Conservation (phyloP, 2,797 vertebrate genomes). For the Phrynocephalus guinanensis region DNA sequence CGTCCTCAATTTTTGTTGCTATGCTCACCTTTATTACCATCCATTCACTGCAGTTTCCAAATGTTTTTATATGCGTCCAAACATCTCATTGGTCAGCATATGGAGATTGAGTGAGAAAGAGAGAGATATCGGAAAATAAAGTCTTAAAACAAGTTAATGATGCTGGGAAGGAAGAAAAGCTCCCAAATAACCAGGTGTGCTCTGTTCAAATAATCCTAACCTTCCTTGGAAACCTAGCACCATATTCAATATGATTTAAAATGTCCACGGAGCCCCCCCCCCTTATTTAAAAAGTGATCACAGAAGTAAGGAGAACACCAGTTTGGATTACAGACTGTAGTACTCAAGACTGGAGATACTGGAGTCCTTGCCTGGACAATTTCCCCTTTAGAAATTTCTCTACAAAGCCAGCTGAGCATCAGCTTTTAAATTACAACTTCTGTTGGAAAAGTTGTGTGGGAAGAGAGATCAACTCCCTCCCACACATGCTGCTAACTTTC, state of each 20-base stretch:
- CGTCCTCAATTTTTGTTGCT: no score
- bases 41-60: neutral
- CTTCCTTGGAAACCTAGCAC: neutral
- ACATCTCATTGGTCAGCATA: neutral
- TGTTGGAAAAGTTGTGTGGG: neutral
- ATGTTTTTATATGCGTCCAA: neutral
- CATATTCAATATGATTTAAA: neutral
- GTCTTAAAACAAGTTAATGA: neutral
- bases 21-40: neutral
- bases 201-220: neutral
- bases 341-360: neutral
- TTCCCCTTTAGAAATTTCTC: neutral
- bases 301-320: neutral
- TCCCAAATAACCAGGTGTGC: neutral
- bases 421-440: neutral
- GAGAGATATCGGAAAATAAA: neutral
- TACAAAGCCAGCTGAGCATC: neutral
- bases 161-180: no score
- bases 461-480: neutral
- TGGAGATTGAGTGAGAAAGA: no score
- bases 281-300: neutral
- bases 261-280: neutral
- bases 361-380: neutral
- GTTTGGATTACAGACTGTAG: neutral
- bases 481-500: neutral